Conservation (phyloP, 2,888 invertebrate species). For the Sesamia inferens region DNA sequence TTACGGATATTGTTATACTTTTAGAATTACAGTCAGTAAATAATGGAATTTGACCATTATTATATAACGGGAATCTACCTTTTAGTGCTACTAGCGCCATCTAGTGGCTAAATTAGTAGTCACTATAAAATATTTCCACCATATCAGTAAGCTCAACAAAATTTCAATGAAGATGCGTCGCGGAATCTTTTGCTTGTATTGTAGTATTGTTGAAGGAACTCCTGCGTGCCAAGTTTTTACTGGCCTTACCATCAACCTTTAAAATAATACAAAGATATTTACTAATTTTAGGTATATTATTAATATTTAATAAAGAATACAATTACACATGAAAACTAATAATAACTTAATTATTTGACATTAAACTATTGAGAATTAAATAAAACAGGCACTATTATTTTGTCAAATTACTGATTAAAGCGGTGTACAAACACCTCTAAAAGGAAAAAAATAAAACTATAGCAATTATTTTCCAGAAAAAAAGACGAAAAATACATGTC, state of each 20-base stretch:
- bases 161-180: neutral
- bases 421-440: slow-evolving; percentile 45
- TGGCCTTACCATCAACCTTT: neutral
- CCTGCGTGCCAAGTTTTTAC: neutral
- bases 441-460: slow-evolving; percentile 42
- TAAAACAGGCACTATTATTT: slow-evolving; percentile 45
- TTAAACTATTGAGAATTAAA: slow-evolving; percentile 57
- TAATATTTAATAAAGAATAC: slow-evolving; percentile 63
- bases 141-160: neutral
- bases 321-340: slow-evolving; percentile 56
- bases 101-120: slow-evolving; percentile 10
- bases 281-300: slow-evolving; percentile 50
- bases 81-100: slow-evolving; percentile 46
- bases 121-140: neutral
- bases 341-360: slow-evolving; percentile 58
- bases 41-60: too few relatives aligned
- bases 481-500: slow-evolving; percentile 25
- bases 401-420: slow-evolving; percentile 50
- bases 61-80: neutral
- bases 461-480: slow-evolving; percentile 34
- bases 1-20: too few relatives aligned
- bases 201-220: neutral
- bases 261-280: neutral
- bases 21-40: too few relatives aligned
- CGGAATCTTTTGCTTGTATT: neutral